A percentile compares a stretch with the other conserved stretches of the same genome.
These are phyloP conservation scores for Simalia tracyae DNA, from an alignment of 2,797 vertebrate species.

Conservation along the genomic window DNA sequence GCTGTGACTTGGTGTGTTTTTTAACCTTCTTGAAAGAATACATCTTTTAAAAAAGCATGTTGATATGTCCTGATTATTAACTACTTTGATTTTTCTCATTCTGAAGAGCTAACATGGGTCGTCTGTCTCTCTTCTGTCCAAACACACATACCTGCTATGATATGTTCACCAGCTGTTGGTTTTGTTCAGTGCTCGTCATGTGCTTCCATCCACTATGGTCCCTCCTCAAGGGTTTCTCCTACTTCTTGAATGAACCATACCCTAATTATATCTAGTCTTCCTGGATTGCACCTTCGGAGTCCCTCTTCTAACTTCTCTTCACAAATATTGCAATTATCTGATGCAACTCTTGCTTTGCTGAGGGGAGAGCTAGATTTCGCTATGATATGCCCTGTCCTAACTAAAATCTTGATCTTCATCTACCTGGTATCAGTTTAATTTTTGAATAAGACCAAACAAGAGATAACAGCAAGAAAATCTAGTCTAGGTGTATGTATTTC, in stretches of 20 bases:
- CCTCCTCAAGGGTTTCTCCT: neutral
- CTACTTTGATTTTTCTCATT: neutral
- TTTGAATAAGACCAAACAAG: neutral
- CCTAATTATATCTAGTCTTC: neutral
- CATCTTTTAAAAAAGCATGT: neutral
- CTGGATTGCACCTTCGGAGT: too few species aligned
- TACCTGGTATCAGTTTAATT: neutral
- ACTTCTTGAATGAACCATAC: neutral
- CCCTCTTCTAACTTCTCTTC: neutral
- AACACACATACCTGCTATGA: neutral
- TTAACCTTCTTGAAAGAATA: neutral
- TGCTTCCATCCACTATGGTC: neutral
- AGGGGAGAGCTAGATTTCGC: neutral
- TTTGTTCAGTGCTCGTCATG: neutral
- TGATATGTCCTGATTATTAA: neutral
- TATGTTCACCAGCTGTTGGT: neutral
- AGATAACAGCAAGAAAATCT: neutral
- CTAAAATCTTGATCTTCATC: neutral
- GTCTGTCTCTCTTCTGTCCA: neutral
- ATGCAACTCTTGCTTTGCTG: neutral
- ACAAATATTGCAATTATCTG: neutral
- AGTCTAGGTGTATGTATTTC: neutral
- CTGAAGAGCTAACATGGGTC: neutral
- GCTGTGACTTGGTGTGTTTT: neutral
- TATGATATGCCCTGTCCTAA: neutral